Evolutionary conservation across 2,888 invertebrate genomes (phyloP), one percentile per base, ranked within the genome.

Genomic region (Pediacus dermestoides): DNA sequence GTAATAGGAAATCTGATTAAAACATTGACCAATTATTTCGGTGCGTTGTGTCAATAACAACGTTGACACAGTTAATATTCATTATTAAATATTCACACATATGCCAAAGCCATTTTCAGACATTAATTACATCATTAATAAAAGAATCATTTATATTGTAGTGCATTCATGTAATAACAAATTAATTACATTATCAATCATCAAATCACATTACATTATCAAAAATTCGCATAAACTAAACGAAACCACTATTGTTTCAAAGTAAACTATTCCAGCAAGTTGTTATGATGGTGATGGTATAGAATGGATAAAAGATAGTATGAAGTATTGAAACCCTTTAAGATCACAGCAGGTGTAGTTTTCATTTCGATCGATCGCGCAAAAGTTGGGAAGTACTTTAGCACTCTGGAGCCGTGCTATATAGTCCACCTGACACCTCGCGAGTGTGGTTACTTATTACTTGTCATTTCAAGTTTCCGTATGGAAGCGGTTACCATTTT

Each of bases 351-450:
- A 43, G 46, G 40, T 45, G 47, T 45, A 48, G 42, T 45, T 48
- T 45, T 45, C 48, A 30, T 48, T 42, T 26, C 25, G 30, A 45
- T 48, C 48, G 42, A 45, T 45, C 39, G 42, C 25, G 27, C 10
- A 30, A 37, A 46, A 42, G 34, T 39, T 42, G 25, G 21, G 16
- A 42, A 49, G 49, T 46, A 46, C 46, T 46, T 49, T 47, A 42
- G 40, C 46, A 42, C 46, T 46, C 28, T 28, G 30, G 41, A 42
- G 42, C 28, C 28, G 25, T 30, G 49, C 42, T 42, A 44, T 49
- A 44, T 43, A 46, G 49, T 49, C 44, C 49, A 49, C 49, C 49
- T 49, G 49, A 47, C 49, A 46, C 49, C 46, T 49, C 34, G 41
- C 43, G 37, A 46, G 41, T 39, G 44, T 27, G 46, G 49, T 47